These are phyloP conservation scores for Zelleria hepariella DNA, from an alignment of 2,888 invertebrate genomes.

Conservation along the genomic window DNA sequence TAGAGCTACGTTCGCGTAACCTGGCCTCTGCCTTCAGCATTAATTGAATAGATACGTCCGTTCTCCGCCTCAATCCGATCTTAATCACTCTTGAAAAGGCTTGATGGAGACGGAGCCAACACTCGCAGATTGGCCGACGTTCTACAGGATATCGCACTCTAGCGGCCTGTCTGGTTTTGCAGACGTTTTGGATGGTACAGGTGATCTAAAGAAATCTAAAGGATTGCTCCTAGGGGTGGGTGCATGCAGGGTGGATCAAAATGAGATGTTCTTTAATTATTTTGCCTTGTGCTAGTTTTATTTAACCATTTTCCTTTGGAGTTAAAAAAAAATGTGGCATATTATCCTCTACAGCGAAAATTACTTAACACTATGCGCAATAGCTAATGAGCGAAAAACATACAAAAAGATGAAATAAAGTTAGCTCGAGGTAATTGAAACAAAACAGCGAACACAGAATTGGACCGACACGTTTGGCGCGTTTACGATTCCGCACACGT, in stretches of 20 bases:
- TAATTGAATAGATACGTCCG: slow-evolving; percentile 70
- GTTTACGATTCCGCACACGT: not conserved
- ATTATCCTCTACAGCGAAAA: too few relatives aligned
- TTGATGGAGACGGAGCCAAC: slow-evolving; percentile 24
- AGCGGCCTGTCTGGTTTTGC: slow-evolving; percentile 32
- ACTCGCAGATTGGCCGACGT: slow-evolving; percentile 12
- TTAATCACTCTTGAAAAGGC: slow-evolving; percentile 67
- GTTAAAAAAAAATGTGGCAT: too few relatives aligned
- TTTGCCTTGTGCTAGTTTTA: too few relatives aligned
- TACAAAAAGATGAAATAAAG: too few relatives aligned
- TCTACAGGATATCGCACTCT: slow-evolving; percentile 57
- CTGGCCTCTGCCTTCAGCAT: slow-evolving; percentile 45
- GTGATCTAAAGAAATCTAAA: too few relatives aligned
- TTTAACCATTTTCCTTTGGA: too few relatives aligned
- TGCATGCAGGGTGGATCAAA: too few relatives aligned
- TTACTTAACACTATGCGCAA: too few relatives aligned
- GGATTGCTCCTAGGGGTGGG: too few relatives aligned
- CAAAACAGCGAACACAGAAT: not conserved
- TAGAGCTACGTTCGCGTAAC: slow-evolving; percentile 28
- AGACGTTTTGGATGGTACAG: not conserved
- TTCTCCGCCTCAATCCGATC: slow-evolving; percentile 58
- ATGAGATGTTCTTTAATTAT: too few relatives aligned
- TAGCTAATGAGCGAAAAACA: too few relatives aligned
- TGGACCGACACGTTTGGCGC: not conserved
- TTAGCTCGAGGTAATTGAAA: not conserved